Conservation (phyloP, 2,797 vertebrate species). For the Melanotaenia trifasciata region DNA sequence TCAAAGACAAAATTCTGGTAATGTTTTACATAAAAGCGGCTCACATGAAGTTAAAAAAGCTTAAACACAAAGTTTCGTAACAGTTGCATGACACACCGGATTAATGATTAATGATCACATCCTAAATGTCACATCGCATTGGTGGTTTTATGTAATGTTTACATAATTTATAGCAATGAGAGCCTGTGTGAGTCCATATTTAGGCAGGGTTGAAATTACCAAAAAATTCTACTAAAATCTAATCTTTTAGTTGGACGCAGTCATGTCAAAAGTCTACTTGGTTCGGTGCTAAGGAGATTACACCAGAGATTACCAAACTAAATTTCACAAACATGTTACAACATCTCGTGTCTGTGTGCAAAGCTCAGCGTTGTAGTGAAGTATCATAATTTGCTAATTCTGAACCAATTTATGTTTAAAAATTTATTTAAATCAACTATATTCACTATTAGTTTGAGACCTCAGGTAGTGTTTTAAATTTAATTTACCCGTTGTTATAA, state of each 20-base stretch:
- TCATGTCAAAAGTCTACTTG: constrained; percentile 67
- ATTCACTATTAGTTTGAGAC: background rate
- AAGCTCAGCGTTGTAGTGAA: constrained; percentile 6
- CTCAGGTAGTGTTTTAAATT: background rate
- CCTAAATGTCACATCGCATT: constrained; percentile 40
- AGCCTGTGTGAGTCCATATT: constrained; percentile 17
- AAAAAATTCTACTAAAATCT: constrained; percentile 52
- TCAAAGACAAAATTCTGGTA: background rate
- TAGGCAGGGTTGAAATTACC: constrained; percentile 26
- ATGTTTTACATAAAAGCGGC: constrained; percentile 30
- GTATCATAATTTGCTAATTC: background rate
- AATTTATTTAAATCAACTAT: background rate
- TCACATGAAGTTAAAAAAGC: constrained; percentile 3
- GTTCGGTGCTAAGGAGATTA: constrained; percentile 64
- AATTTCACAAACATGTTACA: constrained; percentile 57
- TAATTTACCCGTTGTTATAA: background rate
- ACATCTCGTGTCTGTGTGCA: constrained; percentile 18
- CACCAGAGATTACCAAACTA: constrained; percentile 68
- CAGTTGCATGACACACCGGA: constrained; percentile 10
- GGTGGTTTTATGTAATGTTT: constrained; percentile 63
- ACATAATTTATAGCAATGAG: constrained; percentile 34
- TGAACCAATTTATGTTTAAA: background rate
- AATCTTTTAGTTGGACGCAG: constrained; percentile 60
- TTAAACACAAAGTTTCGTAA: constrained; percentile 51
- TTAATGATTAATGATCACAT: constrained; percentile 42